These are phyloP conservation scores for Cyphomyrus plagiostoma DNA, from an alignment of 2,113 vertebrate genomes.

Conservation along the genomic window DNA sequence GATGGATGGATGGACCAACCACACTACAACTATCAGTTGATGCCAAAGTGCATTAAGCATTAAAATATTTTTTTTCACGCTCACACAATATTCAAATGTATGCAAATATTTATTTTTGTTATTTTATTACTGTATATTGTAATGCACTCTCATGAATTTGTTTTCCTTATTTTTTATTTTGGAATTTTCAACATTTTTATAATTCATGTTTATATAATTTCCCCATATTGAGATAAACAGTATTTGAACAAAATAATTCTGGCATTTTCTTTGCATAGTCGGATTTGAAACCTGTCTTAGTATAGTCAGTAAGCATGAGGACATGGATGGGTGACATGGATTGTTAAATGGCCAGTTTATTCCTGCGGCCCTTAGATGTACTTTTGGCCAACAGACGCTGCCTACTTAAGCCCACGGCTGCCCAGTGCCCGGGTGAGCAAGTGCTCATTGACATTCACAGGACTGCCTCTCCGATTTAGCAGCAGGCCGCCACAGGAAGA, in stretches of 20 bases:
- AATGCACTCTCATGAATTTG: background rate
- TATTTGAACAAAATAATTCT: background rate
- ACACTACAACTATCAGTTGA: background rate
- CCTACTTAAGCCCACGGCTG: conserved; percentile 34
- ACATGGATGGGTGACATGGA: background rate
- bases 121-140: background rate
- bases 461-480: conserved; percentile 10
- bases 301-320: background rate
- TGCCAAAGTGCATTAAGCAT: background rate
- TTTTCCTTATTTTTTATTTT: background rate
- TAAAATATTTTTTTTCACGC: background rate
- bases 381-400: conserved; percentile 29
- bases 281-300: background rate
- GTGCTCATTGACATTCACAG: conserved; percentile 39
- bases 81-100: background rate
- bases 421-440: conserved; percentile 14
- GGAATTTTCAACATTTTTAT: background rate
- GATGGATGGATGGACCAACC: background rate
- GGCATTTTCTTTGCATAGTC: background rate
- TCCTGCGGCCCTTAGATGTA: conserved; percentile 18
- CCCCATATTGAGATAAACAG: background rate
- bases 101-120: background rate
- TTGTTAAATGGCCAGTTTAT: conserved; percentile 43
- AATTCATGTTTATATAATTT: background rate
- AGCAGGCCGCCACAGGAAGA: background rate